Evolutionary conservation across 2,113 vertebrate species (phyloP), one percentile per base, ranked within the genome.

Genomic region (Anas platyrhynchos): DNA sequence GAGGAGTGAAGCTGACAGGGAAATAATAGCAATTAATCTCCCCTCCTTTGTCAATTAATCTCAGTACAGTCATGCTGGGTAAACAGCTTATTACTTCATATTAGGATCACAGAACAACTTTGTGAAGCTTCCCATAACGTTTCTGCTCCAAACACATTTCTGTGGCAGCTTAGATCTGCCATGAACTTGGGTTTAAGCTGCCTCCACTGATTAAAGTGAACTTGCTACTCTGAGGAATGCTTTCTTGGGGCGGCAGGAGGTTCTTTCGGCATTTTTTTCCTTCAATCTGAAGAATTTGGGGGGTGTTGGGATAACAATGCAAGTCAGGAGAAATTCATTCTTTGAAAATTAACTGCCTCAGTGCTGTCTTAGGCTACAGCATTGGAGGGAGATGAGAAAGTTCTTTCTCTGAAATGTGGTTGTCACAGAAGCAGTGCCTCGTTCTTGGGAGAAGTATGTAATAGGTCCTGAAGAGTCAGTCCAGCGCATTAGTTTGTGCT

Each of bases 21-120:
- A 94, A 96, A 96, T 97, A 97, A 97, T 94, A 94, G 95, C 96
- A 94, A 95, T 97, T 97, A 97, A 98, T 98, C 96, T 96, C 93
- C 93, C 74, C 93, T 97, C 96, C 97, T 97, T 96, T 96, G 97
- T 93, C 95, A 97, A 97, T 98, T 97, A 96, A 97, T 97, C 93
- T 94, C 94, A 96, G 94, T 96, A 96, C 91, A 91, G 92, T 93
- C 87, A 88, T 96, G 93, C 92, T 96, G 95, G 88, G 97, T 97
- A 97, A 97, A 98, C 97, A 96, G 93, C 96, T 98, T 97, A 98
- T 98, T 98, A 98, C 94, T 95, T 94, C 94, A 96, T 97, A 98
- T 98, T 97, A 97, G 95, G 96, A 95, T 96, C 96, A 97, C 97
- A 91, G 90, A 97, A 96, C 94, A 98, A 98, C 96, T 98, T 91